Evolutionary conservation across 2,888 invertebrate genomes (phyloP).

Genomic region (Zygaena filipendulae): DNA sequence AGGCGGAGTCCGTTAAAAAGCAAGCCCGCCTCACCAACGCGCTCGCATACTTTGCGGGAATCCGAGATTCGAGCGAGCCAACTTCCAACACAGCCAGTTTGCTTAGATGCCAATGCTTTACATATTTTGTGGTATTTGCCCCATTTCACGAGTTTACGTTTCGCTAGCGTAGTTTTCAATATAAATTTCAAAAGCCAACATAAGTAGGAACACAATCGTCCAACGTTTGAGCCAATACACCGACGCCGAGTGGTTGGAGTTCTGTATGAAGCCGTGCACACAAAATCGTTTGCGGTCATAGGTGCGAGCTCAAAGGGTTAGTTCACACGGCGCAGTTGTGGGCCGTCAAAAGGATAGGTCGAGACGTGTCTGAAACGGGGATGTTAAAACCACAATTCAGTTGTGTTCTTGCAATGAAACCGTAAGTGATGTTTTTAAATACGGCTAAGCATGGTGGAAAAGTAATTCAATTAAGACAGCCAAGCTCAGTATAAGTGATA

Average conservation of each 20-base stretch:
- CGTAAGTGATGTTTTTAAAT: too few relatives aligned
- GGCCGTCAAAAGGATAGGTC: constrained; percentile 57
- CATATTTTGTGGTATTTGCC: constrained; percentile 20
- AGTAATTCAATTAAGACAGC: too few relatives aligned
- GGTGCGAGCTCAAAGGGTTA: constrained; percentile 59
- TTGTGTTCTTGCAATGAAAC: too few relatives aligned
- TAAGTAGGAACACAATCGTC: too few relatives aligned
- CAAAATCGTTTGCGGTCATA: constrained; percentile 48
- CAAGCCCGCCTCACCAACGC: constrained; percentile 28
- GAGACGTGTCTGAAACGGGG: constrained; percentile 35
- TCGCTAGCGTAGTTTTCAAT: too few relatives aligned
- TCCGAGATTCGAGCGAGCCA: constrained; percentile 29
- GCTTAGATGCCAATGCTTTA: constrained; percentile 23
- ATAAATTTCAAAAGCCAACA: too few relatives aligned
- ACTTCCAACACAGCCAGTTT: constrained; percentile 27
- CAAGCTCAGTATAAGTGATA: too few relatives aligned
- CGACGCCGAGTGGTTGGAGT: too few relatives aligned
- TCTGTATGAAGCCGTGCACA: constrained; percentile 33
- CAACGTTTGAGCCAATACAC: too few relatives aligned
- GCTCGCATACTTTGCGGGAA: constrained; percentile 46
- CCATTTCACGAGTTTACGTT: too few relatives aligned
- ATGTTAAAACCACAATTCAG: constrained; percentile 43
- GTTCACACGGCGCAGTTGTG: constrained; percentile 40
- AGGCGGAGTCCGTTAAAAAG: constrained; percentile 28
- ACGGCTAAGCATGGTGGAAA: too few relatives aligned